Conservation (phyloP, 2,797 vertebrate genomes). For the Nannoperca australis region DNA sequence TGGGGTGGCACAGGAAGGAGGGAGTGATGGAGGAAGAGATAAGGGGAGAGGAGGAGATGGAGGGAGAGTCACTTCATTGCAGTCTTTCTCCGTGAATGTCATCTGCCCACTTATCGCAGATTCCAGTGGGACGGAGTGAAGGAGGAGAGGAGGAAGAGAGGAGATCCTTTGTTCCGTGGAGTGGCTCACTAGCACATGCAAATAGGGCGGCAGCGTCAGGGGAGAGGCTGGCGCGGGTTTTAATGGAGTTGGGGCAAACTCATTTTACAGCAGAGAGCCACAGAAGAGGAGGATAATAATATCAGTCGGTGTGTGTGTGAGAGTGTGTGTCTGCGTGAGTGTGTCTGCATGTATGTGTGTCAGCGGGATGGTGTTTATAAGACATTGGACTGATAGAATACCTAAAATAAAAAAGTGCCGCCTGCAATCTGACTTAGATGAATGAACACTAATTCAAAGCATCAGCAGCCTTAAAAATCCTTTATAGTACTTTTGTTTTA, state of each 20-base stretch:
- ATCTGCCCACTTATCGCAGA: slow-evolving; percentile 95
- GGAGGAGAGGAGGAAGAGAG: slow-evolving; percentile 84
- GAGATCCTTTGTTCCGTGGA: slow-evolving; percentile 93
- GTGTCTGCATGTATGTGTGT: slow-evolving; percentile 59
- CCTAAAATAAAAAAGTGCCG: slow-evolving; percentile 46
- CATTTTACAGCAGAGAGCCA: slow-evolving; percentile 96
- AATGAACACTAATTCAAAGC: slow-evolving; percentile 51
- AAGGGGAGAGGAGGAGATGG: slow-evolving; percentile 45
- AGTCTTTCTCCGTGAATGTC: slow-evolving; percentile 94
- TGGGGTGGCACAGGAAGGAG: slow-evolving; percentile 65
- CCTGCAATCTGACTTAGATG: slow-evolving; percentile 42
- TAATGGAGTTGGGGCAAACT: slow-evolving; percentile 99
- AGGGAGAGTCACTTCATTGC: slow-evolving; percentile 78
- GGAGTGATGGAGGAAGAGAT: slow-evolving; percentile 45
- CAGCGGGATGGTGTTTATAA: slow-evolving; percentile 51
- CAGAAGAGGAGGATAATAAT: slow-evolving; percentile 93
- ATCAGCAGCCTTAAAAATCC: slow-evolving; percentile 32
- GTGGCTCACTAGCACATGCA: slow-evolving; percentile 97
- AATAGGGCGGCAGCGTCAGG: slow-evolving; percentile 92
- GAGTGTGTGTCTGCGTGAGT: slow-evolving; percentile 53
- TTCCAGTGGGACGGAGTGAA: slow-evolving; percentile 80
- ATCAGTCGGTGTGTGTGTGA: slow-evolving; percentile 67
- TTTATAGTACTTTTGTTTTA: slow-evolving; percentile 44
- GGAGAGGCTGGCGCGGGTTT: slow-evolving; percentile 96
- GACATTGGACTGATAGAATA: slow-evolving; percentile 29